Base-by-base conservation (phyloP, 2,888 invertebrate species). In the Microlaimidae sp. region DNA sequence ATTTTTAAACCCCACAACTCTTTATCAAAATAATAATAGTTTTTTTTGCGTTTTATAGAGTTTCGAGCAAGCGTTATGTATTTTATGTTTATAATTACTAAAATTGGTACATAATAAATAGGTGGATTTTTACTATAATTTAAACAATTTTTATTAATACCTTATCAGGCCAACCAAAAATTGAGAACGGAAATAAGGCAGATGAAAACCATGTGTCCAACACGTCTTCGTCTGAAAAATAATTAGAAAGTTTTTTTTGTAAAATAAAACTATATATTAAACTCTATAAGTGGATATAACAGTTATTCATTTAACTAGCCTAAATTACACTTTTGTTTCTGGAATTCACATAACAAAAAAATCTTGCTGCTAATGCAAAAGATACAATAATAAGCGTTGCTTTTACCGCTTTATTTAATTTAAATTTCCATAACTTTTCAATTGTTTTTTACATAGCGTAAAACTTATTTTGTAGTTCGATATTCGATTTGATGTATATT, bases 181-280 rank as follows among this genome's bases (percentile, higher is more conserved):
- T 81, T 0, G 93, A 84, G 74, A 97, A 95, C 0, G 97, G 90
- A 71, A 93, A 89, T 42, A 97, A 77, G 0, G 83, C 93, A 0
- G 95, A 86, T 1, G 93, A 93, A 76, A 97, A 97, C 97, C 97
- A 99, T 0, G 97, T 97, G 70, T 97, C 97, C 57, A 97, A 74
- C 0, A 99, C 97, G 74, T 99, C 97, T 43, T 87, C 85, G 70
- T 97, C 95, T 66, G 43, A 51, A 61, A 58, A 32, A 32, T 17
- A 32, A n/a, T n/a, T n/a, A n/a, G n/a, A n/a, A n/a, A n/a, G n/a
- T 70, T 85, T 81, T 49, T 75, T 70, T 10, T n/a, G n/a, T n/a
- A n/a, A n/a, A n/a, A n/a, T n/a, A n/a, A n/a, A 85, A 72, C 25
- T 69, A 32, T 28, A 10, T 13, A 23, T 5, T 32, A 21, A 5